These are phyloP conservation scores for Ammodytes dubius DNA, from an alignment of 2,113 vertebrate genomes.

Conservation along the genomic window DNA sequence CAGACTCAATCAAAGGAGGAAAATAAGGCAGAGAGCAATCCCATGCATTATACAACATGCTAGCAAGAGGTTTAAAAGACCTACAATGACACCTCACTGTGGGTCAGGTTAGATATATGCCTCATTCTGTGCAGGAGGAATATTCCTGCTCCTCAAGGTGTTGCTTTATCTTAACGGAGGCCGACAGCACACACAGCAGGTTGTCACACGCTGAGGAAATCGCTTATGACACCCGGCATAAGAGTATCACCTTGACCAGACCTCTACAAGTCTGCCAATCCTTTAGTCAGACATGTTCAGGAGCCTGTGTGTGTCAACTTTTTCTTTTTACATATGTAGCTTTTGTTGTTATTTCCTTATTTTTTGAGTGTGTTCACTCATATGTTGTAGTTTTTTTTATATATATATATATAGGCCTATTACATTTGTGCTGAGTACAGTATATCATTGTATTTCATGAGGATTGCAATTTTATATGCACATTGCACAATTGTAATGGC, in stretches of 20 bases:
- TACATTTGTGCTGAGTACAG: no score
- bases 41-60: conserved; percentile 69
- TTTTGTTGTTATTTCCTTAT: no score
- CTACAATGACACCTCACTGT: conserved; percentile 50
- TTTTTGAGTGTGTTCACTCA: no score
- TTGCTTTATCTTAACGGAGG: conserved; percentile 42
- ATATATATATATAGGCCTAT: no score
- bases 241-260: conserved; percentile 51
- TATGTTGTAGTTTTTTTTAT: no score
- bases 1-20: conserved; percentile 70
- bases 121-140: conserved; percentile 45
- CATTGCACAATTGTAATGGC: no score
- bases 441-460: no score
- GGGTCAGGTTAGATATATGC: conserved; percentile 32
- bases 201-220: conserved; percentile 46
- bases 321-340: no score
- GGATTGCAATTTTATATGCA: no score
- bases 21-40: conserved; percentile 56
- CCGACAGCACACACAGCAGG: conserved; percentile 58
- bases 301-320: no score
- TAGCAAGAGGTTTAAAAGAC: conserved; percentile 48
- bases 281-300: conserved; percentile 21
- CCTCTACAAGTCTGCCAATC: conserved; percentile 24
- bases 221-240: conserved; percentile 39
- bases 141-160: conserved; percentile 46